These are phyloP conservation scores for Oscheius sp. DNA, from an alignment of 2,888 invertebrate genomes.

Conservation along the genomic window DNA sequence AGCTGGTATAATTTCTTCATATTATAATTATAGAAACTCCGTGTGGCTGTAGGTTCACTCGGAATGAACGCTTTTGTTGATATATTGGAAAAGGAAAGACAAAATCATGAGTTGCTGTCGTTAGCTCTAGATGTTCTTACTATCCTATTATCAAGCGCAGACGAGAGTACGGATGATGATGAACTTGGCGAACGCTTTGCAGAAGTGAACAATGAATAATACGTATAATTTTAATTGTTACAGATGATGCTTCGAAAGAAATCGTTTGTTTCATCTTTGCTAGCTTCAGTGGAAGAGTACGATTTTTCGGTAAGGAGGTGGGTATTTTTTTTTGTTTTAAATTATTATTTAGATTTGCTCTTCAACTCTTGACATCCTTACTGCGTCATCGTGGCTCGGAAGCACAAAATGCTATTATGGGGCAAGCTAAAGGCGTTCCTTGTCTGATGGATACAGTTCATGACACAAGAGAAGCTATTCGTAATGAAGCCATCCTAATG, in stretches of 20 bases:
- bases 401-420: conserved; percentile 77
- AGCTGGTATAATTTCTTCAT: conserved; percentile 1
- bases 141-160: conserved; percentile 82
- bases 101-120: conserved; percentile 90
- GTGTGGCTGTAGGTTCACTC: conserved; percentile 94
- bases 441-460: conserved; percentile 94
- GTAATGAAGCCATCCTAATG: conserved; percentile 82
- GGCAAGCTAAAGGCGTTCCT: conserved; percentile 87
- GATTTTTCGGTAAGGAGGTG: conserved; percentile 68
- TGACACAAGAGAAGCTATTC: conserved; percentile 81
- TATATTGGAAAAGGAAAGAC: conserved; percentile 87
- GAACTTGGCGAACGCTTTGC: conserved; percentile 76
- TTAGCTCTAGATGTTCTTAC: conserved; percentile 91
- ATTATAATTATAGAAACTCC: conserved; percentile 81
- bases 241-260: conserved; percentile 57
- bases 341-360: conserved; percentile 44
- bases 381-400: conserved; percentile 82
- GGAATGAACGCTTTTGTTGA: conserved; percentile 82
- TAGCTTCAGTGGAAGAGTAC: conserved; percentile 60
- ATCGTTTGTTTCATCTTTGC: conserved; percentile 62
- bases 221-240: neutral
- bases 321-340: neutral
- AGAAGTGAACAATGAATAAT: conserved; percentile 71
- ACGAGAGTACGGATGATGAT: conserved; percentile 72
- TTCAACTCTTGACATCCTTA: conserved; percentile 84